Evolutionary conservation across 2,888 invertebrate genomes (phyloP).

Genomic region (Watsonalla binaria): DNA sequence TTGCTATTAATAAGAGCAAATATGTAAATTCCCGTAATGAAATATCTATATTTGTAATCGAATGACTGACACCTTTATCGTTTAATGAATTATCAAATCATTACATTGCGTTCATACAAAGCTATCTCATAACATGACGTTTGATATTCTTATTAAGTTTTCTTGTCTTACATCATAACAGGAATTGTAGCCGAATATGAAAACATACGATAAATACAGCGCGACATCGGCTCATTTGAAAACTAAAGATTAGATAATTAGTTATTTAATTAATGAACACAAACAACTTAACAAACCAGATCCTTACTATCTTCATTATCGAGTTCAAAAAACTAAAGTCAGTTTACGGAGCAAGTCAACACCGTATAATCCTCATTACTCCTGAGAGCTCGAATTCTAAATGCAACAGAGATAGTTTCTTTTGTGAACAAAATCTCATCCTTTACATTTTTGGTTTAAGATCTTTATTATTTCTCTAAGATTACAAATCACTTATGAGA

Average conservation of each 20-base stretch:
- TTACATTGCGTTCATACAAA: conserved; percentile 7
- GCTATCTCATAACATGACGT: conserved; percentile 15
- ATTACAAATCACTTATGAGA: too few relatives aligned
- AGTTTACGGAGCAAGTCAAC: too few relatives aligned
- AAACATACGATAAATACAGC: conserved; percentile 13
- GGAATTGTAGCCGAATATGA: conserved; percentile 17
- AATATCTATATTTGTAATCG: conserved; percentile 19
- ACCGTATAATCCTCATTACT: too few relatives aligned
- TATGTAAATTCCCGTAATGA: conserved; percentile 13
- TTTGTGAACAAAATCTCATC: too few relatives aligned
- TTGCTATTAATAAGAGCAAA: conserved; percentile 10
- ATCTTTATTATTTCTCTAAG: too few relatives aligned
- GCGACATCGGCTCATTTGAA: background rate
- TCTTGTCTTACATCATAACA: conserved; percentile 25
- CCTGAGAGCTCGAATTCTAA: too few relatives aligned
- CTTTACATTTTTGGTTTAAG: too few relatives aligned
- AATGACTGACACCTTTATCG: conserved; percentile 21
- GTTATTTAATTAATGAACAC: too few relatives aligned
- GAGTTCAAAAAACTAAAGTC: too few relatives aligned
- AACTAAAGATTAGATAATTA: background rate
- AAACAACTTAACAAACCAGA: too few relatives aligned
- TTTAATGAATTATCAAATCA: conserved; percentile 24
- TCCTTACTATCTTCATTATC: too few relatives aligned
- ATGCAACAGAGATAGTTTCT: too few relatives aligned
- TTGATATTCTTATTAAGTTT: conserved; percentile 11